phyloP scores from a whole-genome alignment of 2,888 invertebrate species.

The Coelopa pilipes region DNA sequence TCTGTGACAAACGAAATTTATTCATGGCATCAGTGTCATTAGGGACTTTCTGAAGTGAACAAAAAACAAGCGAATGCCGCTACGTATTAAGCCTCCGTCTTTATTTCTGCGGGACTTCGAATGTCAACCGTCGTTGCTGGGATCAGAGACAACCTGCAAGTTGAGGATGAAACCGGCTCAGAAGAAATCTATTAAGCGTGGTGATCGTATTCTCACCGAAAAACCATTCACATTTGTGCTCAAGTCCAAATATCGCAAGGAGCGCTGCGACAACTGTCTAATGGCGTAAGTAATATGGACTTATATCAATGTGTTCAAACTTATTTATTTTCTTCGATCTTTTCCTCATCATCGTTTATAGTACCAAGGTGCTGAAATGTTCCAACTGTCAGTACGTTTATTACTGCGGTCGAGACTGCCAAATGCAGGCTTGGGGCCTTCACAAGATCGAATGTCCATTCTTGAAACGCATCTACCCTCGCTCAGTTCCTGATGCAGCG shows the following conservation, averaged over 20 bases:
- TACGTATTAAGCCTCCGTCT: not conserved
- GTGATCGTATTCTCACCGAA: slow-evolving; percentile 76
- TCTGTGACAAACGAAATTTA: not conserved
- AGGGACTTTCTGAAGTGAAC: not conserved
- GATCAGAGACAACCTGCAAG: not conserved
- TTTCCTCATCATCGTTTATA: slow-evolving; percentile 54
- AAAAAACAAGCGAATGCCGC: slow-evolving; percentile 9
- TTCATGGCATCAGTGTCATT: slow-evolving; percentile 1
- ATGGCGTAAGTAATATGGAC: slow-evolving; percentile 70
- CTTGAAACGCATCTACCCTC: slow-evolving; percentile 77
- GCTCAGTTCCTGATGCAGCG: slow-evolving; percentile 83
- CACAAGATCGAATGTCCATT: slow-evolving; percentile 87
- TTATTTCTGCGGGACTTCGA: slow-evolving; percentile 14
- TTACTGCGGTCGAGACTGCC: slow-evolving; percentile 85
- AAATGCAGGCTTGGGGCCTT: slow-evolving; percentile 81
- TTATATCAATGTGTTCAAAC: slow-evolving; percentile 38
- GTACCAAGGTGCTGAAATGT: slow-evolving; percentile 80
- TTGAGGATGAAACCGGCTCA: slow-evolving; percentile 40
- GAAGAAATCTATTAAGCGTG: slow-evolving; percentile 61
- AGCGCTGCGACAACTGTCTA: slow-evolving; percentile 82
- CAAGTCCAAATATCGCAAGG: slow-evolving; percentile 75
- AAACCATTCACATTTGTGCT: slow-evolving; percentile 81
- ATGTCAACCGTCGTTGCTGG: not conserved
- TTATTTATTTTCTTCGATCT: not conserved
- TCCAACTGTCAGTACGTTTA: slow-evolving; percentile 84